phyloP scores from a whole-genome alignment of 2,113 vertebrate species.

The Rhombomys opimus region DNA sequence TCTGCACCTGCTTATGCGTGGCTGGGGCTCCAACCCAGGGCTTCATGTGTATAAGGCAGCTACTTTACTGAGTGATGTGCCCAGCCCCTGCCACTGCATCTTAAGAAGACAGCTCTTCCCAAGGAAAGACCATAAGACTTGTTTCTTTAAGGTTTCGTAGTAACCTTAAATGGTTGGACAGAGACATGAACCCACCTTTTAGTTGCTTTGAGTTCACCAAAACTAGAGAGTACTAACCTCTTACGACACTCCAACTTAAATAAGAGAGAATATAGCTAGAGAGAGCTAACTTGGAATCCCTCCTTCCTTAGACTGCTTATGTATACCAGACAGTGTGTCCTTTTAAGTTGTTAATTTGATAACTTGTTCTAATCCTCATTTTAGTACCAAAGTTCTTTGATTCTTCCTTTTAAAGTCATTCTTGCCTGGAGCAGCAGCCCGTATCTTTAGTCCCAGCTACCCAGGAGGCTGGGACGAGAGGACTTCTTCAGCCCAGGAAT shows the following conservation, averaged over 20 bases:
- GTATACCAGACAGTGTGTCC: not conserved
- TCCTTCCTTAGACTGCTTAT: not conserved
- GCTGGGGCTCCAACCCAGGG: not conserved
- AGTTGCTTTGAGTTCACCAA: not conserved
- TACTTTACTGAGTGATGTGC: not conserved
- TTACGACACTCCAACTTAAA: not conserved
- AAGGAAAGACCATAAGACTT: not conserved
- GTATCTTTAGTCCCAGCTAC: not conserved
- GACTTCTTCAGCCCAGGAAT: not conserved
- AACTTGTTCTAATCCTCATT: slow-evolving; percentile 11
- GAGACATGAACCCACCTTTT: not conserved
- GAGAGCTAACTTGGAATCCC: not conserved
- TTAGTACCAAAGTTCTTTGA: not conserved
- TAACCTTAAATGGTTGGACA: not conserved
- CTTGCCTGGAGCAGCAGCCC: not conserved
- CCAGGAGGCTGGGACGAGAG: not conserved
- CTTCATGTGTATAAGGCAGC: not conserved
- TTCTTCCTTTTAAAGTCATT: slow-evolving; percentile 29
- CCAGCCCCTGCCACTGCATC: not conserved
- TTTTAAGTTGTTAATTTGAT: slow-evolving; percentile 12
- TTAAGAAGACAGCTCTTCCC: not conserved
- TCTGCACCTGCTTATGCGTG: no score
- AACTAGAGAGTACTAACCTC: not conserved
- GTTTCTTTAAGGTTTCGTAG: not conserved
- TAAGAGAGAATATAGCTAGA: not conserved